These are phyloP conservation scores for Trialeurodes vaporariorum DNA, from an alignment of 1,140 invertebrate species.

Conservation along the genomic window DNA sequence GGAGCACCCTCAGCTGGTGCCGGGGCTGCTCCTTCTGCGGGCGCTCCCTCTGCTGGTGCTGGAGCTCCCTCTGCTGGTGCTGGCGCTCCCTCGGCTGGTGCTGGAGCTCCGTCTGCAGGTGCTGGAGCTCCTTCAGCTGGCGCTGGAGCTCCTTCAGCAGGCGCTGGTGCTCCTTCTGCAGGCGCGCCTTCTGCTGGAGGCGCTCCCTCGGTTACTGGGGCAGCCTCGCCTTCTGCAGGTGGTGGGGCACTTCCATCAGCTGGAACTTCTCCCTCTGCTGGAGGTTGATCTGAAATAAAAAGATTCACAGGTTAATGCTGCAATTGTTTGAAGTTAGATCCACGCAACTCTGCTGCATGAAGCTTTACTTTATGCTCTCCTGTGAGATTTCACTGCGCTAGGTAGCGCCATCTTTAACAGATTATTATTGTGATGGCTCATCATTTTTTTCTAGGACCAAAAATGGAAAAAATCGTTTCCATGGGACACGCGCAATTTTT, in stretches of 20 bases:
- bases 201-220: conserved; percentile 9
- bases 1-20: conserved; percentile 10
- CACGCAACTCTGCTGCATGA: neutral
- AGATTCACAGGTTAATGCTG: conserved; percentile 9
- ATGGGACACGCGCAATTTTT: no score
- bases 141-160: neutral
- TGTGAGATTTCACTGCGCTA: neutral
- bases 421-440: neutral
- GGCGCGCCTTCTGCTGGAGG: conserved; percentile 7
- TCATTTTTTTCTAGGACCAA: neutral
- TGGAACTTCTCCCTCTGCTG: conserved; percentile 16
- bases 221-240: conserved; percentile 9
- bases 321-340: neutral
- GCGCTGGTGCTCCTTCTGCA: conserved; percentile 3
- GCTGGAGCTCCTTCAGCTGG: conserved; percentile 4
- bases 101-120: conserved; percentile 3
- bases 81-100: conserved; percentile 8
- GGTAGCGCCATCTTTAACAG: neutral
- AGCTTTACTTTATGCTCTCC: neutral
- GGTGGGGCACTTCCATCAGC: conserved; percentile 15
- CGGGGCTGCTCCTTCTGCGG: neutral
- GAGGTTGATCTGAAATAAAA: no score
- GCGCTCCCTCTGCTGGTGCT: neutral
- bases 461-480: no score
- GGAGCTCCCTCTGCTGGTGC: conserved; percentile 2